Base-by-base conservation (phyloP, 30 jellyfish, hydroid and myxozoan species). In the Turritopsis rubra region DNA sequence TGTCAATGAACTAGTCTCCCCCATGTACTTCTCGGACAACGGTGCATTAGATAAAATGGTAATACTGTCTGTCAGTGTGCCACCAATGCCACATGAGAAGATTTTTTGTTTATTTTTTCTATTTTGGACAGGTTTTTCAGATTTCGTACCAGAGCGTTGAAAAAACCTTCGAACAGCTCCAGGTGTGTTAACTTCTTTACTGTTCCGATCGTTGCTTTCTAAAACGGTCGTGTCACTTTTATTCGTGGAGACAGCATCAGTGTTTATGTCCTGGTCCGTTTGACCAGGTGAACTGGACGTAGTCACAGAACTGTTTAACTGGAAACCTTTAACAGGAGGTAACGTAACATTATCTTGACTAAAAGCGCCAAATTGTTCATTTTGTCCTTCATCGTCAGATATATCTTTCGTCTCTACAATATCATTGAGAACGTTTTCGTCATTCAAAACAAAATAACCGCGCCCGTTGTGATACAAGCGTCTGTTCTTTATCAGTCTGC, bases 381-480 rank as follows among this genome's bases (percentile, higher is more conserved):
- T 77, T 18, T 9, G 5, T 1, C 52, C 25, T 28, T 24, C 72
- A 0, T 81, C 87, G 16, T 65, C 72, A 73, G 29, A 72, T 52
- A 0, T 28, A 41, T 18, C 70, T 19, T 81, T 70, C 21, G 84
- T 65, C 13, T 26, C 66, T 19, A 66, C 72, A 52, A 53, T 8
- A 28, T 90, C 85, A 60, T 82, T 86, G 25, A 87, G 31, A 23
- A 86, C 95, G 53, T 85, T 80, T 29, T 84, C 85, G 72, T 92
- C 95, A 52, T 76, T 54, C 17, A 87, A 73, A 1, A 95, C 96
- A 28, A 88, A 53, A 71, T 92, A 92, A 3, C 98, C 98, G 4
- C 91, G 85, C 65, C 95, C 98, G 79, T 92, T 90, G 24, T 87
- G 95, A 68, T 85, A 87, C 23, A 87, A 83, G 41, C 88, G 81